A percentile compares a stretch with the other conserved stretches of the same genome.
Conservation (phyloP, 2,113 vertebrate genomes). For the Danio rerio region DNA sequence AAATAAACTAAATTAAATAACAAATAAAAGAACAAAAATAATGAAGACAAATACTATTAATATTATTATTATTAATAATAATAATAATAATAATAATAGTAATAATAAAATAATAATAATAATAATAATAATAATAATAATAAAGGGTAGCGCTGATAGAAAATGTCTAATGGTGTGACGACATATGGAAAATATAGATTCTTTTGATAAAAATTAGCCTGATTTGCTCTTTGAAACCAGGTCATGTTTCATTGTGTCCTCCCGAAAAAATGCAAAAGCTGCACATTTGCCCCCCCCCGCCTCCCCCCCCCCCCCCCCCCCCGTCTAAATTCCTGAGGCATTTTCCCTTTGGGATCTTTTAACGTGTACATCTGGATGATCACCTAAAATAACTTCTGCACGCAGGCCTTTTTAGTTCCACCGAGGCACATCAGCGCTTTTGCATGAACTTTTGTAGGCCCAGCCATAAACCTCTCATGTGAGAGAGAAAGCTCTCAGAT, state of each 20-base stretch:
- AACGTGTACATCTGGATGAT: slow-evolving; percentile 13
- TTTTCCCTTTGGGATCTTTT: slow-evolving; percentile 8
- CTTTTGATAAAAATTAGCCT: background rate
- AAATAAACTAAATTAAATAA: no score
- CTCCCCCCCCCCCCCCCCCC: no score
- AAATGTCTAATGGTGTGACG: no score
- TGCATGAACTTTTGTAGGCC: background rate
- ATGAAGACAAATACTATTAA: no score
- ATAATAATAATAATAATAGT: no score
- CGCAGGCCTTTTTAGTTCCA: background rate
- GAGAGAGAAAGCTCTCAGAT: background rate
- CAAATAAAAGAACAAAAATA: no score
- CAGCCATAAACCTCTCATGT: background rate
- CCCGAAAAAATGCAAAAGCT: slow-evolving; percentile 6
- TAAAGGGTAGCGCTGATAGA: no score
- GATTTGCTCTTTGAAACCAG: background rate
- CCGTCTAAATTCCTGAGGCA: background rate
- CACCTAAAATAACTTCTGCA: slow-evolving; percentile 26
- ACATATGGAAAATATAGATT: no score
- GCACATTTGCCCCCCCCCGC: slow-evolving; percentile 4
- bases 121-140: no score
- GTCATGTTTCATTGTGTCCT: background rate
- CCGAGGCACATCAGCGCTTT: background rate
- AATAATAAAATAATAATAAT: no score
- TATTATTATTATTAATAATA: no score